Evolutionary conservation across 2,797 vertebrate species (phyloP), one percentile per base, ranked within the genome.

Genomic region (Calcarius lapponicus): DNA sequence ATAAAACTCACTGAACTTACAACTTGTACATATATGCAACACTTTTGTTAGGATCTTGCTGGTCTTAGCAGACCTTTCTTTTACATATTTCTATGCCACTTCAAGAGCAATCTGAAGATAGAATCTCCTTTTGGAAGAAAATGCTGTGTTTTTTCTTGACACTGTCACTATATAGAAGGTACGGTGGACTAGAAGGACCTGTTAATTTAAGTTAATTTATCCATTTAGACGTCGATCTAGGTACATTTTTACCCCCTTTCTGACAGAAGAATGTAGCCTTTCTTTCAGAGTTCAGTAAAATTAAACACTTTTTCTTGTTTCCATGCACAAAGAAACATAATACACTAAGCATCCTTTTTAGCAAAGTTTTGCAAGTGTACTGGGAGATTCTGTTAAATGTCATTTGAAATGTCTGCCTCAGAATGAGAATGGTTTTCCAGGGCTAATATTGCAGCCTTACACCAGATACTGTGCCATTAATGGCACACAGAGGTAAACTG

Each of bases 121-220:
- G 82, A 83, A 91, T 92, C 95, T 97, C 87, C 89, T 97, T 92
- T 94, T 81, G 92, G 94, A 97, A 95, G 76, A 56, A 87, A 90
- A 84, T 32, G 45, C 32, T 18, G 9, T 69, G 64, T 74, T 95
- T 89, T 93, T 84, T 96, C 91, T 90, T 90, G 80, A 60, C 1
- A 0, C 7, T 53, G 26, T 83, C 78, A 70, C 61, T 96, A 11
- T 50, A 79, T 1, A 6, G 58, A 95, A 95, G 67, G 53, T 70
- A 67, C 10, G 9, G 57, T 74, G 90, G 92, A 90, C 78, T 84
- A 91, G 88, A 94, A 97, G 94, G 74, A 96, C 76, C 71, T 97
- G 92, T 81, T 94, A 90, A 80, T 94, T 90, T 89, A 43, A 96
- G 80, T 65, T 69, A 95, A 91, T 69, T 80, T 91, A 50, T 51